These are phyloP conservation scores for Circaetus cinerascens DNA, from an alignment of 2,113 vertebrate genomes.

Conservation along the genomic window DNA sequence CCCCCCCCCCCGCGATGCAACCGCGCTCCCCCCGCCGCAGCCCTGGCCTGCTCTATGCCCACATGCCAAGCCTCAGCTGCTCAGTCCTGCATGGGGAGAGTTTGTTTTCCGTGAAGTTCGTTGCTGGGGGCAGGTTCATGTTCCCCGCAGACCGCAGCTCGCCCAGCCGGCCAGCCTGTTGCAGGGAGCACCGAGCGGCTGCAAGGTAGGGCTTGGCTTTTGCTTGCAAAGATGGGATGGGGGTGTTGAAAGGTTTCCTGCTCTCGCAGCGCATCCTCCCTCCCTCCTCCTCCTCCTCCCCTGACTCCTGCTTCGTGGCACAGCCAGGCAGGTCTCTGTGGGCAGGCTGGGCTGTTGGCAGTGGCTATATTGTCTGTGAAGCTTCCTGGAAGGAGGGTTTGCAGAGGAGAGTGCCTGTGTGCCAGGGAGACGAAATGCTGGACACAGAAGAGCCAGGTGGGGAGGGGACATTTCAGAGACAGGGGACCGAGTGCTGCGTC, in stretches of 20 bases:
- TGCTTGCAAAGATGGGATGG: background rate
- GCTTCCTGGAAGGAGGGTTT: background rate
- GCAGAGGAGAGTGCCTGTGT: too few species aligned
- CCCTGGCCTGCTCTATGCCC: background rate
- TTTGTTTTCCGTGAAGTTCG: background rate
- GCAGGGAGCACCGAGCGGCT: background rate
- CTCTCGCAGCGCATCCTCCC: background rate
- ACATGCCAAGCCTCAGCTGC: conserved; percentile 28
- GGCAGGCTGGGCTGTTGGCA: background rate
- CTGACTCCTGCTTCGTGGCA: background rate
- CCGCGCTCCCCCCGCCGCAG: background rate
- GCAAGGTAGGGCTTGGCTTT: conserved; percentile 28
- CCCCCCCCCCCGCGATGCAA: background rate
- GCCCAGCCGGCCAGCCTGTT: background rate
- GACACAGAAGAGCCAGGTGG: background rate
- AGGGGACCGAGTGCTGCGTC: background rate
- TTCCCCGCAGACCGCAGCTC: background rate
- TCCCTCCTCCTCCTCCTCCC: background rate
- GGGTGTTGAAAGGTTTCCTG: background rate
- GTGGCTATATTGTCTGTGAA: too few species aligned
- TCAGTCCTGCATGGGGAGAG: background rate
- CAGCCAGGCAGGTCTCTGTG: background rate
- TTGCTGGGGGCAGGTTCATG: background rate
- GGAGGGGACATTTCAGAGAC: background rate
- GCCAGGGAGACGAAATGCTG: background rate